Base-by-base conservation (phyloP, 2,113 vertebrate genomes). In the Pituophis catenifer region DNA sequence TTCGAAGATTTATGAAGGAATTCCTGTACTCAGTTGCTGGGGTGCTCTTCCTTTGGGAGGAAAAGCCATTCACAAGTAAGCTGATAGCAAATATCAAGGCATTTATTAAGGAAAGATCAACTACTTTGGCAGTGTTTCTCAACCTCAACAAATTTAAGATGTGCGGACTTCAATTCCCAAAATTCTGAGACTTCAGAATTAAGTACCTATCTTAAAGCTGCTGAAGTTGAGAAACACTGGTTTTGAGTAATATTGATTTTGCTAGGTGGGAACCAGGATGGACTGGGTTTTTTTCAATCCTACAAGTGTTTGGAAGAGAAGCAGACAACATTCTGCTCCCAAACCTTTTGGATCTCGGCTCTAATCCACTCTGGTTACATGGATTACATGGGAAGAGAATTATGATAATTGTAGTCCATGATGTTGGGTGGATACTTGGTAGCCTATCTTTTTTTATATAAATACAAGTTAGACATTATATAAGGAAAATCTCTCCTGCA, bases 1-100 rank as follows among this genome's bases (percentile, higher is more conserved):
- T 5, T 0, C 54, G 1, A 95, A 99, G 99, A 98, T 99, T 89
- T 99, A 99, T 93, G 99, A 99, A 96, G 99, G 99, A 93, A 99
- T 99, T 93, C 98, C 98, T 0, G 98, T 99, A 91, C 97, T 99
- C 55, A 99, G 98, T 88, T 98, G 99, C 6, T 99, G 99, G 99
- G 99, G 98, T 81, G 98, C 99, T 9, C 98, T 99, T 70, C 99
- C 99, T 58, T 95, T 99, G 96, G 99, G 98, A 96, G 99, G 99
- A 95, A 99, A 98, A 96, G 98, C 98, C 48, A 98, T 99, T 96
- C 99, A 99, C 97, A 99, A 98, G 99, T 99, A 98, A 98, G 98
- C 97, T 90, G 7, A 21, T 29, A 21, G 38, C 1, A 57, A 26
- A 11, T 38, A 21, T 55, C 2, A 29, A 86, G 38, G 62, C 65